phyloP scores from a whole-genome alignment of 2,797 vertebrate species.

The Ctenopoma multispine region DNA sequence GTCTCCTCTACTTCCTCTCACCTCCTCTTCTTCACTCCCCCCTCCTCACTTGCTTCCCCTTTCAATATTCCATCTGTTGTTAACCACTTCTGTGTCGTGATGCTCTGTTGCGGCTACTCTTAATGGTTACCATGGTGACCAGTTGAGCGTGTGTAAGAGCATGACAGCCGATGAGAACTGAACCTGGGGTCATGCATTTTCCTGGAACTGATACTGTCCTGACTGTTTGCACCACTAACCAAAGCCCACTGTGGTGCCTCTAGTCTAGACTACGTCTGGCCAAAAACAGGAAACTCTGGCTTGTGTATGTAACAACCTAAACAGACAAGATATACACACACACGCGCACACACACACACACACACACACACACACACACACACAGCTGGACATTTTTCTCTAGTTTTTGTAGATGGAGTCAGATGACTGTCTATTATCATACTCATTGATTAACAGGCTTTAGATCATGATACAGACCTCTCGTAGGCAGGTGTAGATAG shows the following conservation, averaged over 20 bases:
- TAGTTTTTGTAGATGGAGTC: background rate
- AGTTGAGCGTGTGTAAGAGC: constrained; percentile 18
- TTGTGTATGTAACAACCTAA: constrained; percentile 10
- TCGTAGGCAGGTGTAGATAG: constrained; percentile 97
- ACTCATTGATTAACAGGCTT: background rate
- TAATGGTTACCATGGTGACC: constrained; percentile 60
- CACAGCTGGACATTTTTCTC: background rate
- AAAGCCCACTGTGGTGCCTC: constrained; percentile 57
- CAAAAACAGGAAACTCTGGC: constrained; percentile 68
- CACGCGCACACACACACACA: background rate
- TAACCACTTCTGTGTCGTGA: constrained; percentile 66
- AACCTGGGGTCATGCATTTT: constrained; percentile 59
- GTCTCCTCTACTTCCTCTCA: constrained; percentile 60
- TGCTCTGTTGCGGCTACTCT: constrained; percentile 50
- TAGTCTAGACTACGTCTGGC: constrained; percentile 70
- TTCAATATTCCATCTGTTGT: constrained; percentile 59
- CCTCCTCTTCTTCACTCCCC: background rate
- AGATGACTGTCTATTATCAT: background rate
- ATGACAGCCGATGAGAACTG: constrained; percentile 61
- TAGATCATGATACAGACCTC: constrained; percentile 66
- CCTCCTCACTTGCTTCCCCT: constrained; percentile 56
- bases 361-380: background rate
- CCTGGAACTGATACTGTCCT: constrained; percentile 61
- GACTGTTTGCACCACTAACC: constrained; percentile 51
- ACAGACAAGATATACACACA: constrained; percentile 4